phyloP scores from a whole-genome alignment of 2,797 vertebrate species.

The Alfaro cultratus region DNA sequence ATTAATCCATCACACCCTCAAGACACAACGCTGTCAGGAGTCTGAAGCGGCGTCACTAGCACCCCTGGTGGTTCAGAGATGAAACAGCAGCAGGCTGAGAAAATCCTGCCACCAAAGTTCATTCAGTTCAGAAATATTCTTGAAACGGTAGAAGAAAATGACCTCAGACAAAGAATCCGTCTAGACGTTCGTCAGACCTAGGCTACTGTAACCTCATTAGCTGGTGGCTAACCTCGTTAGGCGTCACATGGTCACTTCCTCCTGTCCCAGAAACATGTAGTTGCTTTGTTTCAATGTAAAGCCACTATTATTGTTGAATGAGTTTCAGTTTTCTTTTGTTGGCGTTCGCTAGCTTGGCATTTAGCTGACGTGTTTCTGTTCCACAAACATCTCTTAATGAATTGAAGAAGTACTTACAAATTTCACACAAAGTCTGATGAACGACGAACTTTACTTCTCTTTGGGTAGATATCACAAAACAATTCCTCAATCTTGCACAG shows the following conservation, averaged over 20 bases:
- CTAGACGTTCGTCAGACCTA: not conserved
- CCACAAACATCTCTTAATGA: too few relatives aligned
- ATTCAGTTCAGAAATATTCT: not conserved
- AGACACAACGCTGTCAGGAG: not conserved
- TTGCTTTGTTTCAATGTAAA: too few relatives aligned
- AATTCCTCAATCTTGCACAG: too few relatives aligned
- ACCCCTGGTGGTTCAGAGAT: not conserved
- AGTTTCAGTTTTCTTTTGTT: too few relatives aligned
- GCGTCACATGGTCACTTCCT: not conserved
- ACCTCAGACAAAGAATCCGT: not conserved
- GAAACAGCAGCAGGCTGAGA: not conserved
- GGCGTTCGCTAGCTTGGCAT: too few relatives aligned
- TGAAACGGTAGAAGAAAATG: not conserved
- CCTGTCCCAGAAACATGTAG: not conserved
- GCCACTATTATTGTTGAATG: too few relatives aligned
- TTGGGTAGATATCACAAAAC: too few relatives aligned
- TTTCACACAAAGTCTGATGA: too few relatives aligned
- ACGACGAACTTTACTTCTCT: too few relatives aligned
- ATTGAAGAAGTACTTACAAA: too few relatives aligned
- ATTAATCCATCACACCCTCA: not conserved
- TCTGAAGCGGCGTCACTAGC: not conserved
- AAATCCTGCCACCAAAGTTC: not conserved
- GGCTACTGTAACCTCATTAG: not conserved
- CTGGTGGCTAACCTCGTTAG: not conserved
- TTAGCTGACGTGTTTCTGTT: too few relatives aligned